These are phyloP conservation scores for Lateolabrax maculatus DNA, from an alignment of 2,797 vertebrate species.

Conservation along the genomic window DNA sequence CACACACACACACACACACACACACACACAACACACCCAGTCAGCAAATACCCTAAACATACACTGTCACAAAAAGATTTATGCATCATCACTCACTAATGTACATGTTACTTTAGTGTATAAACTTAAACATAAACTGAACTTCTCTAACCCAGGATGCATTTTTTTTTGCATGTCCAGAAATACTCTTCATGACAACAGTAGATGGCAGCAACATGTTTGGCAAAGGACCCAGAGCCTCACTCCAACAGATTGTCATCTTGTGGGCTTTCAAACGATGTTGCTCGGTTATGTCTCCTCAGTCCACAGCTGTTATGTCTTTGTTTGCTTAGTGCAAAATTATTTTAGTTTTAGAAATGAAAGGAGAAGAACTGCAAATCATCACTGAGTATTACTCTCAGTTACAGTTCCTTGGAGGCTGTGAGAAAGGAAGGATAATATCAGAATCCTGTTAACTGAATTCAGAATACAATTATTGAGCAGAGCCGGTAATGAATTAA, in stretches of 20 bases:
- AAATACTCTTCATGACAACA: constrained; percentile 8
- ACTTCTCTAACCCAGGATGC: not conserved
- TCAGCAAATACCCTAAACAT: not conserved
- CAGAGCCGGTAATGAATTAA: constrained; percentile 34
- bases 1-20: not conserved
- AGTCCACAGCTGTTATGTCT: not conserved
- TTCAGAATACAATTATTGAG: not conserved
- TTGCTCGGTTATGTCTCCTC: not conserved
- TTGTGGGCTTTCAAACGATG: not conserved
- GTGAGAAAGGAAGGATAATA: not conserved
- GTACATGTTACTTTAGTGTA: not conserved
- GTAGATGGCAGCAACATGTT: constrained; percentile 35
- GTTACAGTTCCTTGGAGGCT: not conserved
- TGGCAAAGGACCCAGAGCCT: not conserved
- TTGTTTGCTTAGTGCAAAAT: not conserved
- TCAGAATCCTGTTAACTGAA: not conserved
- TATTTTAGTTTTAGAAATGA: not conserved
- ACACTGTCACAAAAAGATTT: not conserved
- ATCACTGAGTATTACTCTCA: not conserved
- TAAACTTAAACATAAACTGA: no score
- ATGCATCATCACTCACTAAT: not conserved
- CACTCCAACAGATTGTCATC: not conserved
- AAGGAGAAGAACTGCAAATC: not conserved
- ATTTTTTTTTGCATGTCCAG: not conserved
- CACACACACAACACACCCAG: not conserved